Percentiles rank a stretch among this genome's conserved stretches.
Conservation (phyloP, 1,140 invertebrate genomes). For the Diploscapter pachys region DNA sequence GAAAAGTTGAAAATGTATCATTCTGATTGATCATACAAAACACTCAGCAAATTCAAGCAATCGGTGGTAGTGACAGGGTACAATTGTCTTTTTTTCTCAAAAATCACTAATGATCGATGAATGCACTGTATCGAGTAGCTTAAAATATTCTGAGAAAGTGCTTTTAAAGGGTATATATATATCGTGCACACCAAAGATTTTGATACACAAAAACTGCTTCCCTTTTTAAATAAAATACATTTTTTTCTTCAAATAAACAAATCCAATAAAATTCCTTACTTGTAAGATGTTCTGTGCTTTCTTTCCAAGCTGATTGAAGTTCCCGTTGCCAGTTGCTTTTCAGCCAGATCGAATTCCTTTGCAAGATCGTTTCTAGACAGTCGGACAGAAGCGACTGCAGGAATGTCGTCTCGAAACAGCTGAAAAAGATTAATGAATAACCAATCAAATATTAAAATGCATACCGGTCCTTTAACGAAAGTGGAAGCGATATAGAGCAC, state of each 20-base stretch:
- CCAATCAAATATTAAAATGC: neutral
- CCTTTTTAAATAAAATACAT: no score
- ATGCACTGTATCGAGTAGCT: no score
- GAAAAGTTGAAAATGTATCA: no score
- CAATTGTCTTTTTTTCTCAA: neutral
- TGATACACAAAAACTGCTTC: no score
- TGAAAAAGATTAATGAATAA: slow-evolving; percentile 19
- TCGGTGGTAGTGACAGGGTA: neutral
- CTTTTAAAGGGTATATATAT: no score
- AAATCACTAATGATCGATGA: no score
- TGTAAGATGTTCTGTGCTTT: neutral
- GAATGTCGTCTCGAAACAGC: slow-evolving; percentile 50
- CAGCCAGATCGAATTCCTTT: slow-evolving; percentile 45
- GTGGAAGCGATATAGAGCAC: slow-evolving; percentile 54
- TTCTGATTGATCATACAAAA: no score
- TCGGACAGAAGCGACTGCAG: slow-evolving; percentile 45
- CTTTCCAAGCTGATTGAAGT: slow-evolving; percentile 7
- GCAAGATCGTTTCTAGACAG: slow-evolving; percentile 38
- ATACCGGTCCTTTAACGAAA: slow-evolving; percentile 34
- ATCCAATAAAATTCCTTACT: neutral
- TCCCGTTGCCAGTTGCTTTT: slow-evolving; percentile 2
- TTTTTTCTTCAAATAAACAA: no score
- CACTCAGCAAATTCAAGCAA: neutral
- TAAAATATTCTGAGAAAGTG: no score
- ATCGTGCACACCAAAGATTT: no score